Evolutionary conservation across 2,113 vertebrate genomes (phyloP).

Genomic region (Alexandromys fortis): DNA sequence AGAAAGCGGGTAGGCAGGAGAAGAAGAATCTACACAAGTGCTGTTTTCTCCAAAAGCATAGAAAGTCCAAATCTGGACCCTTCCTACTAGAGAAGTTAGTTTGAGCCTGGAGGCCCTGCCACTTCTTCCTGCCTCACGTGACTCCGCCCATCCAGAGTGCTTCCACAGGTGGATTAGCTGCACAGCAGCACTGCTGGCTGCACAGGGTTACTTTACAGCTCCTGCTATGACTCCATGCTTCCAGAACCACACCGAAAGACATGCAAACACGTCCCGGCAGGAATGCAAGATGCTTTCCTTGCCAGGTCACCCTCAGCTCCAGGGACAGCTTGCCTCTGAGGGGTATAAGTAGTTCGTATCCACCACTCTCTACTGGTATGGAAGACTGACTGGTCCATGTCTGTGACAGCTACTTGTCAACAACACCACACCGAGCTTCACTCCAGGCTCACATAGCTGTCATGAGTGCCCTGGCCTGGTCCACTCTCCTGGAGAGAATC

Average conservation of each 20-base stretch:
- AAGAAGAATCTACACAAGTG: neutral
- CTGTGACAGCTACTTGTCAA: neutral
- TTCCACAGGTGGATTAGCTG: conserved; percentile 80
- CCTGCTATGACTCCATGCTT: conserved; percentile 32
- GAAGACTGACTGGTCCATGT: neutral
- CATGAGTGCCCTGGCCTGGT: neutral
- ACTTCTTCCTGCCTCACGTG: neutral
- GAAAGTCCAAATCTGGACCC: conserved; percentile 52
- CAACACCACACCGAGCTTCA: neutral
- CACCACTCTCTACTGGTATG: neutral
- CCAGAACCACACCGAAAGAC: neutral
- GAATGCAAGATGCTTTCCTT: neutral
- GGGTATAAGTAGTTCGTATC: neutral
- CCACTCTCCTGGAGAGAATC: neutral
- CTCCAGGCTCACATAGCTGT: neutral
- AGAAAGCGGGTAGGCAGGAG: neutral
- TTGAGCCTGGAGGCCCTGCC: conserved; percentile 63
- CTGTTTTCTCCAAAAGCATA: conserved; percentile 3
- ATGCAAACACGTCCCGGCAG: neutral
- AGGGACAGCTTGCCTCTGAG: too few species aligned
- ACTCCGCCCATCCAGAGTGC: conserved; percentile 77
- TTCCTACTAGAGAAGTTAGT: conserved; percentile 46
- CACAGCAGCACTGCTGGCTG: conserved; percentile 57
- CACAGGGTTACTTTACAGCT: conserved; percentile 68
- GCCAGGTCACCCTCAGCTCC: neutral